phyloP scores from a whole-genome alignment of 2,113 vertebrate genomes.

The Boulengeromyrus knoepffleri region DNA sequence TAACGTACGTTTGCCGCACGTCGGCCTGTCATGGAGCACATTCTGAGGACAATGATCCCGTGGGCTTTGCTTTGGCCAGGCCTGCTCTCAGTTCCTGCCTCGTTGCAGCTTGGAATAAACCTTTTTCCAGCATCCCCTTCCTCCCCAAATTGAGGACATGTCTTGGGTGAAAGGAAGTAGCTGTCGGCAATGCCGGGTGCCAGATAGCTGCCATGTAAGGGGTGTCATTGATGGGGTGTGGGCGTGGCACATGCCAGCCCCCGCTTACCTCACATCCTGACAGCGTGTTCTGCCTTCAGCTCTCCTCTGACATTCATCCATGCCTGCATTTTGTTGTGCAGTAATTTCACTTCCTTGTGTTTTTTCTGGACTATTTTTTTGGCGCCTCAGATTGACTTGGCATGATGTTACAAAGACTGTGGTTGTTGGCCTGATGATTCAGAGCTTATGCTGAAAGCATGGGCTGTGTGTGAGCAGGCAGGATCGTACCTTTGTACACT shows the following conservation, averaged over 20 bases:
- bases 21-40: neutral
- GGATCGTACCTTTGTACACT: neutral
- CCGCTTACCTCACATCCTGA: neutral
- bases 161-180: neutral
- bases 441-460: neutral
- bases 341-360: constrained; percentile 2
- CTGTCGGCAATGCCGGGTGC: neutral
- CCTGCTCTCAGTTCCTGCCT: neutral
- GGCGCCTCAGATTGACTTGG: neutral
- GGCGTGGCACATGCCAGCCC: no score
- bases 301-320: neutral
- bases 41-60: neutral
- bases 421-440: neutral
- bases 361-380: neutral
- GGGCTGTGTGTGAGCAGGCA: neutral
- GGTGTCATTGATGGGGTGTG: neutral
- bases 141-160: neutral
- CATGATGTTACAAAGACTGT: neutral
- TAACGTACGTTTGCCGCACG: neutral
- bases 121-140: neutral
- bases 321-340: neutral
- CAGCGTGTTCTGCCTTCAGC: neutral
- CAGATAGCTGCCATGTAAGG: neutral
- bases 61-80: neutral
- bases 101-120: neutral